Evolutionary conservation across 2,797 vertebrate genomes (phyloP).

Genomic region (Gobio occitaniae): DNA sequence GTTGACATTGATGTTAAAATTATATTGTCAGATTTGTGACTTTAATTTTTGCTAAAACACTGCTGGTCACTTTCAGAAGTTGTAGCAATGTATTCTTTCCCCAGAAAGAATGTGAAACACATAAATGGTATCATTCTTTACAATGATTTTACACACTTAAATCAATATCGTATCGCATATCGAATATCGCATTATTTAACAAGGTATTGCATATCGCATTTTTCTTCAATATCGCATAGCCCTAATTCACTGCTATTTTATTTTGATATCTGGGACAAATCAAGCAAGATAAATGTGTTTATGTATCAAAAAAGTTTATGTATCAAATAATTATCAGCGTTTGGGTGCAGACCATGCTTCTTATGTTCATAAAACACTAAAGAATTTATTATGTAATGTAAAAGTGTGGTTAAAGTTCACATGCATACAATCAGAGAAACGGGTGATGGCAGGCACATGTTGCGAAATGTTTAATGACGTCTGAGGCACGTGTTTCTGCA

Average conservation of each 20-base stretch:
- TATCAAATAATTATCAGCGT: not conserved
- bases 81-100: too few relatives aligned
- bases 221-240: too few relatives aligned
- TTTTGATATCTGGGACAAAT: not conserved
- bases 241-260: not conserved
- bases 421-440: constrained; percentile 2
- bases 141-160: too few relatives aligned
- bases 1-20: too few relatives aligned
- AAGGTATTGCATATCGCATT: too few relatives aligned
- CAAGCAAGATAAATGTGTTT: not conserved
- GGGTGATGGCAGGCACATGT: not conserved
- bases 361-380: not conserved
- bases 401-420: constrained; percentile 12
- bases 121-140: too few relatives aligned
- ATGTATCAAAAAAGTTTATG: not conserved
- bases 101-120: too few relatives aligned
- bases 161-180: too few relatives aligned
- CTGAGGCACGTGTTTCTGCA: not conserved
- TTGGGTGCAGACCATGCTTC: not conserved
- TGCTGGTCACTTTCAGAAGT: too few relatives aligned
- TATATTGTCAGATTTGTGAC: too few relatives aligned
- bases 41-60: too few relatives aligned
- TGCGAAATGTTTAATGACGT: constrained; percentile 3
- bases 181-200: too few relatives aligned
- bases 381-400: not conserved